phyloP scores from a whole-genome alignment of 1,140 invertebrate genomes.

The Bombus pyrosoma region DNA sequence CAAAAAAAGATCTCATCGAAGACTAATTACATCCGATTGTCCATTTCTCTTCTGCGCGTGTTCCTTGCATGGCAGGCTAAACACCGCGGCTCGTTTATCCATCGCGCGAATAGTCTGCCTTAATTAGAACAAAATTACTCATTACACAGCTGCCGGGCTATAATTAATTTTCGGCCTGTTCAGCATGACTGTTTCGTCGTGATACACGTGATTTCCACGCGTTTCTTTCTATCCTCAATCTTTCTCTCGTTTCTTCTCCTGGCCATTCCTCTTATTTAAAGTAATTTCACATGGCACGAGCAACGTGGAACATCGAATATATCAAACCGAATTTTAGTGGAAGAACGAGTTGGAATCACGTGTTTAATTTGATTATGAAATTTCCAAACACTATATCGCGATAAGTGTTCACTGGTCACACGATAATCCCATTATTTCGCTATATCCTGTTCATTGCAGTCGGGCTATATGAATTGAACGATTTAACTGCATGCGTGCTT shows the following conservation, averaged over 20 bases:
- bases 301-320: neutral
- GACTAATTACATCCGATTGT: constrained; percentile 40
- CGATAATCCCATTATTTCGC: neutral
- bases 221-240: constrained; percentile 38
- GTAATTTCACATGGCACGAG: neutral
- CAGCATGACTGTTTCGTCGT: neutral
- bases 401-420: neutral
- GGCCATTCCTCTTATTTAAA: neutral
- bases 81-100: constrained; percentile 27
- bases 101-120: constrained; percentile 45
- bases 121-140: constrained; percentile 68
- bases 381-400: neutral
- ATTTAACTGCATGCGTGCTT: neutral
- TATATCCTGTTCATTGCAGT: neutral
- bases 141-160: constrained; percentile 49
- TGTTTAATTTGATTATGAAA: neutral
- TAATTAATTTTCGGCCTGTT: constrained; percentile 59
- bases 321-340: neutral
- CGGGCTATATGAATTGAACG: neutral
- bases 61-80: constrained; percentile 2
- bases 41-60: constrained; percentile 11
- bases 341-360: neutral
- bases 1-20: neutral
- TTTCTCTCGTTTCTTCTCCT: neutral
- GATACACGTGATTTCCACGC: constrained; percentile 39